Evolutionary conservation across 2,888 invertebrate species (phyloP).

Genomic region (Chloroclystis v-ata): DNA sequence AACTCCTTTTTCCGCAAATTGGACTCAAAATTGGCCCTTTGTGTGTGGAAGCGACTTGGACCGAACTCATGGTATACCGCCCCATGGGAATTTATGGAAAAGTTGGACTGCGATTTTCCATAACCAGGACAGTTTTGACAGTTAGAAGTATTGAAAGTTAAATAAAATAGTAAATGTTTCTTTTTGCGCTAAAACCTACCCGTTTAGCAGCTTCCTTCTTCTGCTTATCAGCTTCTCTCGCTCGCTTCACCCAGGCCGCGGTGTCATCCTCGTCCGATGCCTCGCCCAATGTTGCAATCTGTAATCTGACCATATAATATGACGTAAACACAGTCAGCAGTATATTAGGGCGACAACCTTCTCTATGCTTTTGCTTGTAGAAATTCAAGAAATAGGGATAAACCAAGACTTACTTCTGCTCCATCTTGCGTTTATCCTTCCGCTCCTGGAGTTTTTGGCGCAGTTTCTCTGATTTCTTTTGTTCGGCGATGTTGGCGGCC

Average conservation of each 20-base stretch:
- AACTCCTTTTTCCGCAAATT: no score
- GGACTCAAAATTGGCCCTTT: no score
- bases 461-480: conserved; percentile 87
- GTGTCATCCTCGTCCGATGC: conserved; percentile 86
- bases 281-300: conserved; percentile 75
- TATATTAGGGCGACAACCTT: background rate
- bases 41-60: no score
- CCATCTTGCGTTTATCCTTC: conserved; percentile 87
- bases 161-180: no score
- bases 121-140: no score
- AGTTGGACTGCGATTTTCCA: no score
- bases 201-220: conserved; percentile 91
- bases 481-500: conserved; percentile 84
- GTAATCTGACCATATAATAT: conserved; percentile 42
- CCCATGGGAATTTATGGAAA: no score
- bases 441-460: conserved; percentile 86
- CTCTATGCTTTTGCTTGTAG: background rate
- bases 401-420: conserved; percentile 73
- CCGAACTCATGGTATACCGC: no score
- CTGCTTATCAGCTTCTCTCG: conserved; percentile 85
- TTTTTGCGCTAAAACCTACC: conserved; percentile 72
- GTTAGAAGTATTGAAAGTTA: no score
- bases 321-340: no score
- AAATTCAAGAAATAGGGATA: background rate
- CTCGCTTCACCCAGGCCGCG: conserved; percentile 89